Conservation (phyloP, 2,888 invertebrate genomes). For the Chymomyza caudatula region DNA sequence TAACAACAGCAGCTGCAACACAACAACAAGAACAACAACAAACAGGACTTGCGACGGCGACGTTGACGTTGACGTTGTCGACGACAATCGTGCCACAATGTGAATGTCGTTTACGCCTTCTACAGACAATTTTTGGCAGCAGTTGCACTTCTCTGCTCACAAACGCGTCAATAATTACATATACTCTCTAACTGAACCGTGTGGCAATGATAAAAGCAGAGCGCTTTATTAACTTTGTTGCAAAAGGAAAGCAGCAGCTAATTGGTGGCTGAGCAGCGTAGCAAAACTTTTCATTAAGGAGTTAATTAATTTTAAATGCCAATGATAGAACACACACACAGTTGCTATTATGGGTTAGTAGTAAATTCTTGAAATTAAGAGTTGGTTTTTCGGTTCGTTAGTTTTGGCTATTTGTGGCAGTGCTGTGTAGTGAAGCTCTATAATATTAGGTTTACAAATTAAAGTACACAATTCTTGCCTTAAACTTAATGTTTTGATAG, state of each 20-base stretch:
- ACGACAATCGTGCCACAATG: background rate
- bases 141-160: background rate
- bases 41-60: background rate
- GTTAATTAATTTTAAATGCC: background rate
- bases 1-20: constrained; percentile 3
- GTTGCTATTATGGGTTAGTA: too few species aligned
- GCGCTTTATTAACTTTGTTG: background rate
- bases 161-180: background rate
- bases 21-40: background rate
- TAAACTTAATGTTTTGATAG: too few species aligned
- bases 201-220: background rate
- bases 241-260: background rate
- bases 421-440: too few species aligned
- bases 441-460: too few species aligned
- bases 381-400: background rate
- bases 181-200: background rate
- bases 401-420: too few species aligned
- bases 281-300: background rate
- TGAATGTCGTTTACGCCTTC: background rate
- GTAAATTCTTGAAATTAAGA: too few species aligned
- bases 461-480: too few species aligned
- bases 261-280: background rate
- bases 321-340: too few species aligned
- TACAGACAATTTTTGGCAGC: background rate
- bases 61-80: background rate